Evolutionary conservation across 2,797 vertebrate species (phyloP), one percentile per base, ranked within the genome.

Genomic region (Gobionotothen gibberifrons): DNA sequence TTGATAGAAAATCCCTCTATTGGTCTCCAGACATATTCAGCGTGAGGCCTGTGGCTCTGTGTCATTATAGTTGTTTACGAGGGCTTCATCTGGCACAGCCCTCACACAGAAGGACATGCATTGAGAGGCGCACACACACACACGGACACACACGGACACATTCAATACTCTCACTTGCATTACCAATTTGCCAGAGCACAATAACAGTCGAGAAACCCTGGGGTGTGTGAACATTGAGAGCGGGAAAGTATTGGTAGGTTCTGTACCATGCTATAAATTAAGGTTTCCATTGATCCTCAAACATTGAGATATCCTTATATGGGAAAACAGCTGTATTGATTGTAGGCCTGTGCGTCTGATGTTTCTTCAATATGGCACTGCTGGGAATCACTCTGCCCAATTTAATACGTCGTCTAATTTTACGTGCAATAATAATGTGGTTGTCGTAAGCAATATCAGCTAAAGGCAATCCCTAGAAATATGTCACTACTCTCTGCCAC

Each of bases 381-480:
- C 79, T 83, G 70, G 26, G 68, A 90, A 82, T 81, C 79, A 64
- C 69, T 88, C 58, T 80, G 22, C 69, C 47, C 66, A 68, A 69
- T 81, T 69, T 76, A 82, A 74, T 82, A 80, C 56, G 1, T 3
- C 61, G 57, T 42, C 86, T 92, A 86, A 90, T 85, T 88, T 89
- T 86, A 82, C 59, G 76, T 22, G n/a, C 67, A 53, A 57, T 85
- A 85, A 91, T 90, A 89, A 83, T 84, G 76, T 86, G 83, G 79
- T 36, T 86, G 73, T 87, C 84, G 77, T 69, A 83, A 55, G 82
- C 53, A 64, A 77, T 74, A 88, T 84, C 80, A 67, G 69, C 78
- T 73, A 49, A 83, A 87, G 63, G 76, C 71, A 85, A 64, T 86
- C 52, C 64, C 51, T 62, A 29, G 57, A 78, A 76, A 62, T 77